Base-by-base conservation (phyloP, 2,797 vertebrate genomes). In the Tamandua tetradactyla region DNA sequence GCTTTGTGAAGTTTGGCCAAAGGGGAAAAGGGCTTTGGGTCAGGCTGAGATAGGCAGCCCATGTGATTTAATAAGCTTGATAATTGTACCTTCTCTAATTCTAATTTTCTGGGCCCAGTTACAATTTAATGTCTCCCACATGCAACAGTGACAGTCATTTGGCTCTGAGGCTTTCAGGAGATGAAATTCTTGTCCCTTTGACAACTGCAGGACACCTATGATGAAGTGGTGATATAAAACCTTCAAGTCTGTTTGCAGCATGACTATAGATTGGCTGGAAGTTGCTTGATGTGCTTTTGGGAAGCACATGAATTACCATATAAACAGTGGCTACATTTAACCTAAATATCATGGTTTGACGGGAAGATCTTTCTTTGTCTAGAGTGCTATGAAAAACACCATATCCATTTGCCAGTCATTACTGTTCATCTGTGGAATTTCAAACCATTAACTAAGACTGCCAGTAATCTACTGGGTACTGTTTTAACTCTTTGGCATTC, bases 51-150 rank as follows among this genome's bases (percentile, higher is more conserved):
- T 66, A 68, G 75, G 86, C 49, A 40, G 71, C 22, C 57, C 62
- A 35, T 0, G 0, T 30, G 89, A 96, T 72, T 92, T 89, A 82
- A 94, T 57, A 82, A 71, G 72, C 57, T 87, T 0, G 0, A 55
- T 71, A 89, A 91, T 55, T 61, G 62, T 49, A 32, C 44, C 84
- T 81, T 95, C 72, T 95, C 87, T 95, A 89, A 92, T 91, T 87
- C 87, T 95, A 82, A 94, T 27, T 86, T 44, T 89, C 87, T 68
- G 59, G 89, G 37, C 84, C 81, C 78, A 40, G 32, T 87, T 74
- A 71, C 17, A 52, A 62, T 71, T 93, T 78, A 96, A 75, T 23
- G 25, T 57, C 35, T 90, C 78, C 93, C 96, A 0, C 14, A 42
- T 64, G 72, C 89, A 68, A 6, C 12, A 42, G 55, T 0, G 1